Conservation (phyloP, 2,113 vertebrate genomes). For the Pandion haliaetus region DNA sequence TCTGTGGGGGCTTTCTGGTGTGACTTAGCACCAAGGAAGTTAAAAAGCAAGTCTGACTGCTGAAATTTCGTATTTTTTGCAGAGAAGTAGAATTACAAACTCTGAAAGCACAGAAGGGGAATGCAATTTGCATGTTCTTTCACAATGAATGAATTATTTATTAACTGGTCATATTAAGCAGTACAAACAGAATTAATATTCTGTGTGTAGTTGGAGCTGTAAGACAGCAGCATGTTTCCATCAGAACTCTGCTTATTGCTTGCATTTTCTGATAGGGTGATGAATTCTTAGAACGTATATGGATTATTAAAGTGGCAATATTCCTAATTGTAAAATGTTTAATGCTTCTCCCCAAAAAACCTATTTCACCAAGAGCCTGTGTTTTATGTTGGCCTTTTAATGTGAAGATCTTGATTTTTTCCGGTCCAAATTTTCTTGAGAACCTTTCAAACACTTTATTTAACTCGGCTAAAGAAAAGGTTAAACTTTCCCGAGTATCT, state of each 20-base stretch:
- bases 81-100: neutral
- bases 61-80: neutral
- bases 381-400: neutral
- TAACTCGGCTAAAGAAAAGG: neutral
- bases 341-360: neutral
- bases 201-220: neutral
- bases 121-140: slow-evolving; percentile 35
- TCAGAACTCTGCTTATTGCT: slow-evolving; percentile 1
- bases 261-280: neutral
- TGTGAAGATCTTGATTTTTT: neutral
- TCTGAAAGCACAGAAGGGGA: neutral
- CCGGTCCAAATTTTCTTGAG: neutral
- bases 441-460: neutral
- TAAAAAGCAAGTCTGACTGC: neutral
- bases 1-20: neutral
- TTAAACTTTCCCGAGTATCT: neutral
- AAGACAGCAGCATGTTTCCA: neutral
- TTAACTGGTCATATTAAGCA: slow-evolving; percentile 38
- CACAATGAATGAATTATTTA: slow-evolving; percentile 50
- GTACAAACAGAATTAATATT: slow-evolving; percentile 50
- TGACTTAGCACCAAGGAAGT: neutral
- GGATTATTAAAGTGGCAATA: neutral
- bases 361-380: neutral
- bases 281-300: neutral
- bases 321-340: neutral